These are phyloP conservation scores for Chloroceryle inda DNA, from an alignment of 2,797 vertebrate genomes.

Conservation along the genomic window DNA sequence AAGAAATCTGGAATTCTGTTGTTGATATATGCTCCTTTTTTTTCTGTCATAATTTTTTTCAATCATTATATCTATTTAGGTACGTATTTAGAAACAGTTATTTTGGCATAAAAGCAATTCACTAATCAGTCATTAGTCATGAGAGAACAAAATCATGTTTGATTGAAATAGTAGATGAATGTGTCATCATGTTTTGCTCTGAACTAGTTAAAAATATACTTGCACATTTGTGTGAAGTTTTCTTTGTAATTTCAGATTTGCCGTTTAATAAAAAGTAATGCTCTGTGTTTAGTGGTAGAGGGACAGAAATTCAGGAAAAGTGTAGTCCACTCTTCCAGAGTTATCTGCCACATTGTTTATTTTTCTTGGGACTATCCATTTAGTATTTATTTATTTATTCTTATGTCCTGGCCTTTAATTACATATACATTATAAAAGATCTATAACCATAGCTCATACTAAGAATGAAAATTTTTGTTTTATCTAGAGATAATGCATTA, in stretches of 20 bases:
- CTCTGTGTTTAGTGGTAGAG: background rate
- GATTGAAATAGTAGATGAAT: constrained; percentile 50
- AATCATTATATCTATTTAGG: constrained; percentile 50
- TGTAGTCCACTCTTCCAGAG: background rate
- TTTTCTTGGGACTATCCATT: background rate
- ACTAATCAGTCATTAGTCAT: constrained; percentile 61
- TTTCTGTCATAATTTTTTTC: constrained; percentile 36
- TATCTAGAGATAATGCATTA: background rate
- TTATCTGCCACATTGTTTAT: background rate
- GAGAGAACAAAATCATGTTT: constrained; percentile 43
- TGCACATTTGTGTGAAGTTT: background rate
- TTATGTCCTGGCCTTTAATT: background rate
- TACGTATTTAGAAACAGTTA: constrained; percentile 55
- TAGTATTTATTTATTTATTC: background rate
- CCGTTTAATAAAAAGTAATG: background rate
- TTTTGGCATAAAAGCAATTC: constrained; percentile 63
- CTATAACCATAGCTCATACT: background rate
- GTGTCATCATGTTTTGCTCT: background rate
- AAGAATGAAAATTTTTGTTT: background rate
- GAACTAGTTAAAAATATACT: constrained; percentile 53
- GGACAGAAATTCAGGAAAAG: background rate
- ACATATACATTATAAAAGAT: background rate
- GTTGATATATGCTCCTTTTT: background rate
- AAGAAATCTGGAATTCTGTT: background rate
- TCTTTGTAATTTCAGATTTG: background rate